A percentile compares a stretch with the other conserved stretches of the same genome.
Conservation (phyloP, 2,888 invertebrate species). For the Cyaniris semiargus region DNA sequence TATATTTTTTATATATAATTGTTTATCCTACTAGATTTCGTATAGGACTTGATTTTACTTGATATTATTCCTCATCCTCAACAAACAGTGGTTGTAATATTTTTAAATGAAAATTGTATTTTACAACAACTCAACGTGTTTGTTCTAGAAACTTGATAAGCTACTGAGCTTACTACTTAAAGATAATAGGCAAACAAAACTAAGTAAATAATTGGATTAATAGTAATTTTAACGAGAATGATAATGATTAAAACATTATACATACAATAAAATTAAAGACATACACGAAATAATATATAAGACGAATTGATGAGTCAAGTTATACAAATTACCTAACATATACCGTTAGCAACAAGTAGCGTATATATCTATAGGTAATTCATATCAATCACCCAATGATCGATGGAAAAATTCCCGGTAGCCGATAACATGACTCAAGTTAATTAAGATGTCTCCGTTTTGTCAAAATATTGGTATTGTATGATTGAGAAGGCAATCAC, state of each 20-base stretch:
- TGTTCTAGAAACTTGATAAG: too few relatives aligned
- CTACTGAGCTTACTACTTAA: too few relatives aligned
- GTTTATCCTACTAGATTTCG: too few relatives aligned
- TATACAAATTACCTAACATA: slow-evolving; percentile 49
- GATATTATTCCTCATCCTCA: too few relatives aligned
- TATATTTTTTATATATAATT: too few relatives aligned
- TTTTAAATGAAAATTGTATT: too few relatives aligned
- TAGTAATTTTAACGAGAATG: neutral
- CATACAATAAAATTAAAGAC: neutral
- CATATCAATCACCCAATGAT: slow-evolving; percentile 79
- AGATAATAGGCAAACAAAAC: too few relatives aligned
- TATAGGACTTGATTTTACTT: too few relatives aligned
- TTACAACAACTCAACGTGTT: too few relatives aligned
- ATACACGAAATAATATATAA: neutral
- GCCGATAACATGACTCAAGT: slow-evolving; percentile 74
- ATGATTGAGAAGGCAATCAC: slow-evolving; percentile 29
- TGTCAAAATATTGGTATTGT: slow-evolving; percentile 32
- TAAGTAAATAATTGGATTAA: too few relatives aligned
- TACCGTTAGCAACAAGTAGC: slow-evolving; percentile 74
- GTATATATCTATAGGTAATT: slow-evolving; percentile 77
- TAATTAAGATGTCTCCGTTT: slow-evolving; percentile 64
- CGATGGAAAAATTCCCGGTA: slow-evolving; percentile 77
- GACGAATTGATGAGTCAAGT: neutral
- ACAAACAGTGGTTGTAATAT: too few relatives aligned
- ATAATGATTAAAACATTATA: neutral